Conservation (phyloP, 35 echinoderm and acorn worm genomes). For the Amphiura filiformis region DNA sequence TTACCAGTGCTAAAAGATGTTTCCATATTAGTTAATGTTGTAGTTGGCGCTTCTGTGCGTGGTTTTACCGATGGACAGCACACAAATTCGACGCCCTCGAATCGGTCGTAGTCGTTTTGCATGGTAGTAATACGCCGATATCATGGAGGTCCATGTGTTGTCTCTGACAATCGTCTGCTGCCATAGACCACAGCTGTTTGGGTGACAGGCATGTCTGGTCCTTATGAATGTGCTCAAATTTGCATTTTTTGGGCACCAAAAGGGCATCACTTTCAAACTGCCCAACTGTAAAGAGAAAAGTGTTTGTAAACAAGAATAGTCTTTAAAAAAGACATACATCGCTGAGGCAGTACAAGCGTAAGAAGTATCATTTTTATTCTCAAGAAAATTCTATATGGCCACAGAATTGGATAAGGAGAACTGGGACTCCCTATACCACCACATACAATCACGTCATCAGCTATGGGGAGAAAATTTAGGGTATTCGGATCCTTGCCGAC, state of each 20-base stretch:
- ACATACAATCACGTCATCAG: no score
- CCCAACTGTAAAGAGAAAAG: constrained; percentile 50
- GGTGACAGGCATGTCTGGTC: constrained; percentile 58
- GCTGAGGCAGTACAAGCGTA: no score
- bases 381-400: neutral
- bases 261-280: constrained; percentile 84
- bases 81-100: constrained; percentile 77
- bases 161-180: constrained; percentile 32
- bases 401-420: no score
- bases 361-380: neutral
- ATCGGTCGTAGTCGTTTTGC: constrained; percentile 49
- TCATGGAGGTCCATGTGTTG: constrained; percentile 23
- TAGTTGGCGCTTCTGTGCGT: neutral
- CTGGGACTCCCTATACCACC: no score
- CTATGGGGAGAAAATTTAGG: no score
- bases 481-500: no score
- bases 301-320: constrained; percentile 1
- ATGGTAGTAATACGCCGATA: constrained; percentile 75
- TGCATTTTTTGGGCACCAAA: constrained; percentile 71
- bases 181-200: constrained; percentile 19
- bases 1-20: constrained; percentile 1
- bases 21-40: neutral
- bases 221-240: constrained; percentile 69
- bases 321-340: no score
- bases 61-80: constrained; percentile 59